A percentile compares a stretch with the other conserved stretches of the same genome.
phyloP scores from a whole-genome alignment of 2,113 vertebrate species.

The Salvelinus alpinus region DNA sequence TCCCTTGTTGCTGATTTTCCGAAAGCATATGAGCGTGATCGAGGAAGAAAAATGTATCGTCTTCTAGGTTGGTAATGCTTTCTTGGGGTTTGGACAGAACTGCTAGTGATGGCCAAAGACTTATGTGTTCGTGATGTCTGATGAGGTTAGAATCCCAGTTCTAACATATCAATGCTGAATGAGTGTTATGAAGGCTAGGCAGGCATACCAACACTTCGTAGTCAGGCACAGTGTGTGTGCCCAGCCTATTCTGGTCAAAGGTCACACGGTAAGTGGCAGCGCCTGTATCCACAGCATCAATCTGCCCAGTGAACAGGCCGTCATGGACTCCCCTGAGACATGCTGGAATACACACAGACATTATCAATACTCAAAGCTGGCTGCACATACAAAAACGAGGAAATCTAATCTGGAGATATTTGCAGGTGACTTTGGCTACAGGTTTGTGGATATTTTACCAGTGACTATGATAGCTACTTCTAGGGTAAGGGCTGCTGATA shows the following conservation, averaged over 20 bases:
- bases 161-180: background rate
- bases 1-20: too few species aligned
- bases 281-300: conserved; percentile 94
- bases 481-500: too few species aligned
- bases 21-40: too few species aligned
- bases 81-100: too few species aligned
- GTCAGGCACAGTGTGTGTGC: conserved; percentile 97
- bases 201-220: conserved; percentile 94
- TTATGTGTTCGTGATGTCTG: background rate
- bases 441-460: background rate
- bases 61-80: too few species aligned
- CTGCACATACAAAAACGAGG: too few species aligned
- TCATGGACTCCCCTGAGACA: conserved; percentile 93
- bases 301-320: conserved; percentile 95
- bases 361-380: too few species aligned
- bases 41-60: too few species aligned
- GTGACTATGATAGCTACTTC: too few species aligned
- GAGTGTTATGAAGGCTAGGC: background rate
- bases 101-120: too few species aligned
- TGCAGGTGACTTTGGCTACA: background rate
- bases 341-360: conserved; percentile 69
- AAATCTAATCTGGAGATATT: background rate
- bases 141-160: background rate
- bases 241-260: conserved; percentile 93
- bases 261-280: conserved; percentile 96